phyloP scores from a whole-genome alignment of 2,888 invertebrate genomes.

The Sycophila texana region DNA sequence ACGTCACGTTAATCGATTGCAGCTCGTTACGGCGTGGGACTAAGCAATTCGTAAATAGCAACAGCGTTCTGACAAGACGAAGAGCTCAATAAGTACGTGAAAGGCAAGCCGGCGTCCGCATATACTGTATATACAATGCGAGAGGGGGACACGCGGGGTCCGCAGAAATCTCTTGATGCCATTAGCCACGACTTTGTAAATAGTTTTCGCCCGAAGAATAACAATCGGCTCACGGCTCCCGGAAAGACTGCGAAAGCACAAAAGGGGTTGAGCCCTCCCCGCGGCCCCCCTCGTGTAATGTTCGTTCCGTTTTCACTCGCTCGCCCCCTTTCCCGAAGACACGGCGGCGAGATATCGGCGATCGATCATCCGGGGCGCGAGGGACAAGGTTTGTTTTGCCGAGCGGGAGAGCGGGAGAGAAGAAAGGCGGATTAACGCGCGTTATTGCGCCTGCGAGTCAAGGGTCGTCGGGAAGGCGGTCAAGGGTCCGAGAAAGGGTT shows the following conservation, averaged over 20 bases:
- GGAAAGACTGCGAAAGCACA: not conserved
- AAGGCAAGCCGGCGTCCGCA: not conserved
- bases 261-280: constrained; percentile 30
- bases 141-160: constrained; percentile 54
- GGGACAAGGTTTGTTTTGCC: constrained; percentile 54
- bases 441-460: constrained; percentile 49
- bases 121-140: not conserved
- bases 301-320: constrained; percentile 2
- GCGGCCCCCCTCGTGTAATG: not conserved
- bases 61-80: not conserved
- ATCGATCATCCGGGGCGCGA: constrained; percentile 50
- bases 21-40: not conserved
- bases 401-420: not conserved
- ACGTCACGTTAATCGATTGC: not conserved
- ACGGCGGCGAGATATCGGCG: constrained; percentile 40
- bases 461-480: constrained; percentile 56
- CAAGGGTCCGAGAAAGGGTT: constrained; percentile 63
- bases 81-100: not conserved
- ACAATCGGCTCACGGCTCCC: constrained; percentile 65
- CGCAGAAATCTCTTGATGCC: constrained; percentile 72
- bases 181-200: constrained; percentile 75
- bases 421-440: constrained; percentile 52
- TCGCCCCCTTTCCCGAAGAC: constrained; percentile 1
- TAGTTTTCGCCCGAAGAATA: constrained; percentile 74
- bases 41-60: not conserved